A percentile compares a stretch with the other conserved stretches of the same genome.
These are phyloP conservation scores for Ailurus styani DNA, from an alignment of 2,113 vertebrate genomes.

Conservation along the genomic window DNA sequence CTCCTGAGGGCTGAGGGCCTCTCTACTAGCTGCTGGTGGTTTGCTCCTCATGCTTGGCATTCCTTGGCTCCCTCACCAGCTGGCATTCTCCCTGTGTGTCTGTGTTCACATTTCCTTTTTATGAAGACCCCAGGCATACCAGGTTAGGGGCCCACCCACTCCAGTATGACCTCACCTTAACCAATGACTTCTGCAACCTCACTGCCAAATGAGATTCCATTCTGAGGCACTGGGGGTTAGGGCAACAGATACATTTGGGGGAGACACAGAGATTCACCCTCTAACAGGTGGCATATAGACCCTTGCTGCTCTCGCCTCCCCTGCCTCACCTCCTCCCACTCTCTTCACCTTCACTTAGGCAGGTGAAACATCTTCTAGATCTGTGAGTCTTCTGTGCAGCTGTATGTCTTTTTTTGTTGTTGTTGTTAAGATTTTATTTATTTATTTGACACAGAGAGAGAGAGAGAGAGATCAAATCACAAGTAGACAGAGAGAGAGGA, in stretches of 20 bases:
- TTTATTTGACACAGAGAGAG: no score
- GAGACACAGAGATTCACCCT: background rate
- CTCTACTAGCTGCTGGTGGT: background rate
- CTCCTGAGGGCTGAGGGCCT: background rate
- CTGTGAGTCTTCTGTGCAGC: background rate
- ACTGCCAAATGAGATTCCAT: background rate
- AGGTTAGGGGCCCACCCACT: background rate
- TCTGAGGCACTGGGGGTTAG: background rate
- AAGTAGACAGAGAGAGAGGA: no score
- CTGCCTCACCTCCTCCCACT: background rate
- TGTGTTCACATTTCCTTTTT: background rate
- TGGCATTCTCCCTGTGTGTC: background rate
- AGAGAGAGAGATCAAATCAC: no score
- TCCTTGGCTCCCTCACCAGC: background rate
- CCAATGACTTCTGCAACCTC: background rate
- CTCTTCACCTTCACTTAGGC: no score
- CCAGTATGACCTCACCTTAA: background rate
- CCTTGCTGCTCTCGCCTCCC: background rate
- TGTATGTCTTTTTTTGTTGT: no score
- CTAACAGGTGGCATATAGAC: background rate
- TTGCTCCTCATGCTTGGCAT: no score
- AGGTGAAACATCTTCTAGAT: background rate
- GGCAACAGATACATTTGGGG: background rate
- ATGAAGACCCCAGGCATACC: background rate
- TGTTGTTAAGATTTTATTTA: no score